phyloP scores from a whole-genome alignment of 2,797 vertebrate species.

The Champsocephalus gunnari region DNA sequence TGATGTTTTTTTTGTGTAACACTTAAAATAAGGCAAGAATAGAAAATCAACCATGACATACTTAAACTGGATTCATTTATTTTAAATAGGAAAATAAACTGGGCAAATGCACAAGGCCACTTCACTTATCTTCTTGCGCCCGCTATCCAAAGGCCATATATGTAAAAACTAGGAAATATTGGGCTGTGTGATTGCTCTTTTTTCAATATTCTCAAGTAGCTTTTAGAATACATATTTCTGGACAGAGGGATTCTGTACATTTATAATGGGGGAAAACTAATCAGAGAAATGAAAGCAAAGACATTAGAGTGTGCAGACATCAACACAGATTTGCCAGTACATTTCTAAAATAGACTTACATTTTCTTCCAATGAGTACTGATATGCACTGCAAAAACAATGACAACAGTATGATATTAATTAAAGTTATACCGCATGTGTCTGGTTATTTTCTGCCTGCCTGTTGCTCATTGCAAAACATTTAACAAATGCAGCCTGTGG shows the following conservation, averaged over 20 bases:
- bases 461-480: slow-evolving; percentile 1
- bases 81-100: slow-evolving; percentile 14
- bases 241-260: not conserved
- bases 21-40: not conserved
- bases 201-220: not conserved
- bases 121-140: not conserved
- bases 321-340: not conserved
- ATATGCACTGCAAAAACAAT: not conserved
- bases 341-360: not conserved
- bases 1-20: not conserved
- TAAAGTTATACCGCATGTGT: not conserved
- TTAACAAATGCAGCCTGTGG: slow-evolving; percentile 1
- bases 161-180: not conserved
- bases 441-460: slow-evolving; percentile 8
- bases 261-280: slow-evolving; percentile 1
- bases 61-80: not conserved
- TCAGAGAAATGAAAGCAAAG: not conserved
- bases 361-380: not conserved
- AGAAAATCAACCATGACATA: not conserved
- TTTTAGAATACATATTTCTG: not conserved
- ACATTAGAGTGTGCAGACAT: not conserved
- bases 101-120: not conserved
- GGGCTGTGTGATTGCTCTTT: not conserved
- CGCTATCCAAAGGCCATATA: not conserved
- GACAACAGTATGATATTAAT: not conserved